A percentile compares a stretch with the other conserved stretches of the same genome.
These are phyloP conservation scores for Lycorma delicatula DNA, from an alignment of 1,140 invertebrate genomes.

Conservation along the genomic window DNA sequence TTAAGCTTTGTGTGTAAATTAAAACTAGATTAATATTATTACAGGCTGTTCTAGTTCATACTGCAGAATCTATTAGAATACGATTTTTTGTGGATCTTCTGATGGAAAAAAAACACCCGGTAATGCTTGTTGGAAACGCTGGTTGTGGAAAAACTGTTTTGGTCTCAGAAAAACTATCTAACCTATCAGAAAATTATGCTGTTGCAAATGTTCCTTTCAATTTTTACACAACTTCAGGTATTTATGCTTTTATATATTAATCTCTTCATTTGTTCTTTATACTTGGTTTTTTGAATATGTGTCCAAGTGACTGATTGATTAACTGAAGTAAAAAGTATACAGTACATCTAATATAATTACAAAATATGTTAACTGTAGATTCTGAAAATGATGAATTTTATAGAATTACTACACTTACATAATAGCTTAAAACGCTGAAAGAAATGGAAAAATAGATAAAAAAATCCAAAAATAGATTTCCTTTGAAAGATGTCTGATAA, in stretches of 20 bases:
- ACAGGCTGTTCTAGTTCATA: constrained; percentile 83
- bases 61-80: constrained; percentile 83
- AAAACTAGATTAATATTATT: constrained; percentile 26
- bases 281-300: too few relatives aligned
- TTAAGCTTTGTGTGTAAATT: too few relatives aligned
- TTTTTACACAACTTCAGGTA: constrained; percentile 84
- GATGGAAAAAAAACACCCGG: constrained; percentile 77
- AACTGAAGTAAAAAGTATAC: not conserved
- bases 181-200: constrained; percentile 76
- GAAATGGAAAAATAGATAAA: too few relatives aligned
- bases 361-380: too few relatives aligned
- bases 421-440: too few relatives aligned
- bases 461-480: too few relatives aligned
- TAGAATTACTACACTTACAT: too few relatives aligned
- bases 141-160: constrained; percentile 87
- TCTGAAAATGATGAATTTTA: too few relatives aligned
- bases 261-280: not conserved
- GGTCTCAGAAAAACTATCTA: constrained; percentile 73
- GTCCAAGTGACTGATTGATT: not conserved
- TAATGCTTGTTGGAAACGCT: constrained; percentile 89
- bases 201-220: constrained; percentile 92
- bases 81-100: constrained; percentile 84
- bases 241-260: too few relatives aligned
- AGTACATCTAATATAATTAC: not conserved
- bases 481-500: too few relatives aligned